Evolutionary conservation across 2,797 vertebrate genomes (phyloP), one percentile per base, ranked within the genome.

Genomic region (Syngnathus acus): DNA sequence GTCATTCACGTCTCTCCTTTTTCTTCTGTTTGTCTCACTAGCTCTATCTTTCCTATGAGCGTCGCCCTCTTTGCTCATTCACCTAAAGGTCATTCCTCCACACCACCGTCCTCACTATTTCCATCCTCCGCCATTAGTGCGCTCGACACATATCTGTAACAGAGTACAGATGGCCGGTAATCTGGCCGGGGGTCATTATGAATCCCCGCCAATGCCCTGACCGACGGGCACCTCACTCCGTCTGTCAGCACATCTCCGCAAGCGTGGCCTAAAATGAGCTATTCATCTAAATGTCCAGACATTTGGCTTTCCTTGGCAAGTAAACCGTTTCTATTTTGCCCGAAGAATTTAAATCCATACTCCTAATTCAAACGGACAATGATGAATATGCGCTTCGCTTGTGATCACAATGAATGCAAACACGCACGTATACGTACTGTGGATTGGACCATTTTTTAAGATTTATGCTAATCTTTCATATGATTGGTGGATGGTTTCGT

Each of bases 151-250:
- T 79, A 86, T 87, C 83, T 76, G 76, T 78, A 80, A 83, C 72
- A 39, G 70, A 45, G 70, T 87, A 61, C 88, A 89, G 88, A 89
- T 89, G 87, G 87, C 79, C 83, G 81, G 76, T 87, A 84, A 88
- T 88, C 80, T 87, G 81, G 87, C 87, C 79, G 16, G 62, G 66
- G 84, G 88, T 87, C 85, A 81, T 86, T 87, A 81, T 88, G 85
- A 89, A 86, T 83, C 78, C 77, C 69, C 26, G 86, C 88, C 86
- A 88, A 78, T 69, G 72, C 79, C 81, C 66, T 86, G 80, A 85
- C 86, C 85, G 57, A 75, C 38, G 65, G 42, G 85, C 80, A 76
- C 78, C 70, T 78, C 70, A 77, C 67, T 64, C 86, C 85, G 77
- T 87, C 84, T 86, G 84, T 87, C 82, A 71, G 76, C 78, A 75